Conservation (phyloP, 2,888 invertebrate genomes). For the Stratiomys singularior region DNA sequence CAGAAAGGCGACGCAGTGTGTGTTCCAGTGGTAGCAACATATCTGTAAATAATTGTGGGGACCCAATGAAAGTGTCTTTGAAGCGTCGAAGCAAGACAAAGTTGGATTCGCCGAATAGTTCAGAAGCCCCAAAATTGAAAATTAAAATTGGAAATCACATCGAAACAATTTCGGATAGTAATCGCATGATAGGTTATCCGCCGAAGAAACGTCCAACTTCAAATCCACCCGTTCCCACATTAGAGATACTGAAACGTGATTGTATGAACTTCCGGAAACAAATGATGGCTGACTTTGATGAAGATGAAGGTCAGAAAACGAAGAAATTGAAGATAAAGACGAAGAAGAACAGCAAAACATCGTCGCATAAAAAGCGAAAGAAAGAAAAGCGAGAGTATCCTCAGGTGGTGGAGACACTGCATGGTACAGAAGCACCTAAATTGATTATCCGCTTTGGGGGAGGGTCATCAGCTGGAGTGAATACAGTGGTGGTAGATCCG, state of each 20-base stretch:
- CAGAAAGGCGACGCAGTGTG: conserved; percentile 67
- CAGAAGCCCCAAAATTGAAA: conserved; percentile 73
- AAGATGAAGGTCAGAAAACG: conserved; percentile 67
- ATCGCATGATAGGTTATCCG: conserved; percentile 71
- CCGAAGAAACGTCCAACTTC: conserved; percentile 82
- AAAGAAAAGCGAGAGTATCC: conserved; percentile 71
- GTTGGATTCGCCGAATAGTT: conserved; percentile 51
- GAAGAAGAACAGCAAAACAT: conserved; percentile 66
- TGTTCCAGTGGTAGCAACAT: conserved; percentile 64
- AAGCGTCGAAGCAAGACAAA: conserved; percentile 64
- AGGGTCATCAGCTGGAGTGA: conserved; percentile 61
- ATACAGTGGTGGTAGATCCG: conserved; percentile 19
- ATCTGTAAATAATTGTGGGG: conserved; percentile 61
- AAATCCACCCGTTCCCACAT: conserved; percentile 73
- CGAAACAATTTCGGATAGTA: conserved; percentile 54
- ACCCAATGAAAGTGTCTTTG: conserved; percentile 59
- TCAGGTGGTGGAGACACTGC: conserved; percentile 66
- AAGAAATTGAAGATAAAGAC: conserved; percentile 61
- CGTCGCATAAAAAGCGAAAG: conserved; percentile 66
- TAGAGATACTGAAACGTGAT: conserved; percentile 84
- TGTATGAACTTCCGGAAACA: conserved; percentile 87
- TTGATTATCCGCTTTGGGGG: conserved; percentile 76
- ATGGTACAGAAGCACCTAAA: conserved; percentile 72
- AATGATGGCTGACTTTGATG: conserved; percentile 86
- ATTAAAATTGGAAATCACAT: conserved; percentile 77